Base-by-base conservation (phyloP, 1,140 invertebrate genomes). In the Drosophila albomicans region DNA sequence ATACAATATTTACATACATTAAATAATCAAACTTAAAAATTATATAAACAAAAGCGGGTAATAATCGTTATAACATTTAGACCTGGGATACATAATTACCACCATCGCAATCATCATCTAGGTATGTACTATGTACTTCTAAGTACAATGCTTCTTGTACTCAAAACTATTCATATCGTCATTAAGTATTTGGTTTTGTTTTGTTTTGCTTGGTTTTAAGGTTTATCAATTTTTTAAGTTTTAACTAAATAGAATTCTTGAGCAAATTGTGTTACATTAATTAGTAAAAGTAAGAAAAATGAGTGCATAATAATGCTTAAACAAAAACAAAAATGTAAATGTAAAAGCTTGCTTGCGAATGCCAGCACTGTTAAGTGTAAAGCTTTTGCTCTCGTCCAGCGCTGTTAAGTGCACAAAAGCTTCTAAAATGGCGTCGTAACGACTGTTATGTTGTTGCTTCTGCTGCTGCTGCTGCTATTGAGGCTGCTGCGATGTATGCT, bases 1-100 rank as follows among this genome's bases (percentile, higher is more conserved):
- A 90, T 90, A 90, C 86, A 90, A 80, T 90, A 90, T 90, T 90
- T 89, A 89, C 85, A 89, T 45, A 72, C 20, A 72, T 59, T 71
- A 76, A 63, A 85, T 74, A 74, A 75, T 69, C 64, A 84, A 73
- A 61, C 64, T 65, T 81, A 67, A 56, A 58, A 68, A 57, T 63
- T 35, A 63, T 72, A 70, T 72, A 62, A 80, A 75, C 49, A 62
- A 84, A 72, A 65, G 68, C 61, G 67, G 69, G 48, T 63, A 71
- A 76, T 63, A 71, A 76, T 78, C 54, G 56, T 76, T 61, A 65
- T 86, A 85, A 73, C 74, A 80, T 78, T 81, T 49, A 86, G 80
- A 63, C 74, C 75, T 65, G 49, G 20, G 13, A 7, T 51, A 67
- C 30, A 61, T 69, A 20, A 41, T 56, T n/a, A 56, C n/a, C 8